phyloP scores from a whole-genome alignment of 2,888 invertebrate genomes.

The Drosophila mimica region DNA sequence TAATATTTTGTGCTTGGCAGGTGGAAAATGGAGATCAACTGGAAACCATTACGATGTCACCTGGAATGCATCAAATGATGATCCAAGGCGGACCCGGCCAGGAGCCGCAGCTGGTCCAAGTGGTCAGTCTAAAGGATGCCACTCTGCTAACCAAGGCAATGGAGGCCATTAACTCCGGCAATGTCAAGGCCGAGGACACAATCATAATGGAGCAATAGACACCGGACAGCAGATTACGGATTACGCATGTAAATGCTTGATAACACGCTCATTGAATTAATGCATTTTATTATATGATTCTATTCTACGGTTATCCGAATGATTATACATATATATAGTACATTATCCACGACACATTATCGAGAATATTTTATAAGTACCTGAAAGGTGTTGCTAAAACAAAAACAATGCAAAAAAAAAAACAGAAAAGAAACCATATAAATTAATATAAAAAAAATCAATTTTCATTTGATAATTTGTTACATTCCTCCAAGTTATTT shows the following conservation, averaged over 20 bases:
- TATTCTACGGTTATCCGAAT: constrained; percentile 11
- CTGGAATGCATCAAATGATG: constrained; percentile 93
- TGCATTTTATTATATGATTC: constrained; percentile 38
- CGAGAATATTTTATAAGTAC: constrained; percentile 63
- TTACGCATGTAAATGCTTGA: constrained; percentile 49
- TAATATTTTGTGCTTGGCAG: constrained; percentile 83
- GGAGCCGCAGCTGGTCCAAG: constrained; percentile 92
- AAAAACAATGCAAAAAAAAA: constrained; percentile 5
- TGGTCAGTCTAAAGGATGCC: constrained; percentile 94
- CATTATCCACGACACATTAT: constrained; percentile 42
- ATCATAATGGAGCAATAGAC: constrained; percentile 84
- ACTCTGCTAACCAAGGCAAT: constrained; percentile 92
- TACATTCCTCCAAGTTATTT: constrained; percentile 29
- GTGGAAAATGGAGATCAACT: constrained; percentile 91
- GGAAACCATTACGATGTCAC: constrained; percentile 91
- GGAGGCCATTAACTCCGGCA: constrained; percentile 87
- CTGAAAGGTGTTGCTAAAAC: constrained; percentile 63
- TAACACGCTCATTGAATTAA: constrained; percentile 30
- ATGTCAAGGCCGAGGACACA: constrained; percentile 90
- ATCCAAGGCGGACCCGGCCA: constrained; percentile 89
- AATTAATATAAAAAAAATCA: constrained; percentile 12
- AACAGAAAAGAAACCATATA: background rate
- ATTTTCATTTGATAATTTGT: constrained; percentile 40
- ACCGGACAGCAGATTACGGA: constrained; percentile 17
- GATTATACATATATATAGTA: constrained; percentile 22